These are phyloP conservation scores for Corythornis cristatus DNA, from an alignment of 2,113 vertebrate genomes.

Conservation along the genomic window DNA sequence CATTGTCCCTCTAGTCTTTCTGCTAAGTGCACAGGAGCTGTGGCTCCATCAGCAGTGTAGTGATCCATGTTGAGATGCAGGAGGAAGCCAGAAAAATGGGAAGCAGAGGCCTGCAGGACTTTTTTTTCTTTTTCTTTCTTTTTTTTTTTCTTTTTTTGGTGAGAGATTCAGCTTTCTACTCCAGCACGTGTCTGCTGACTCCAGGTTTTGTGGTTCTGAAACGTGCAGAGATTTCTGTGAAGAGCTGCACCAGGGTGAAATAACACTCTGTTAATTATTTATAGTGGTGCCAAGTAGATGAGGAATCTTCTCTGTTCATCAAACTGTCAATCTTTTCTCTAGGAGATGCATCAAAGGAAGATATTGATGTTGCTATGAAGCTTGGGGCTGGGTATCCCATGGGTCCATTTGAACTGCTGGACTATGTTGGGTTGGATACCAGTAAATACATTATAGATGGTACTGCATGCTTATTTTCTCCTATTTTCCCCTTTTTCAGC, in stretches of 20 bases:
- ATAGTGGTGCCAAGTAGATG: constrained; percentile 18
- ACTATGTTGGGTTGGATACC: constrained; percentile 96
- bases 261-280: constrained; percentile 59
- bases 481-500: neutral
- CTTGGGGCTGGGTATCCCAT: constrained; percentile 94
- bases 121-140: neutral
- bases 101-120: neutral
- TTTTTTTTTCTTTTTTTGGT: neutral
- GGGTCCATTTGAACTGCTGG: constrained; percentile 95
- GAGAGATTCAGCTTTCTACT: neutral
- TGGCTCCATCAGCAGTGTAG: neutral
- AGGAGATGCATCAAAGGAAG: constrained; percentile 97
- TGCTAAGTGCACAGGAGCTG: neutral
- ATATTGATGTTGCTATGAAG: constrained; percentile 96
- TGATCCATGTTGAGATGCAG: neutral
- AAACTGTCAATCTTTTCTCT: constrained; percentile 59
- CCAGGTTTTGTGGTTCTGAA: constrained; percentile 12
- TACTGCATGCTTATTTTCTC: constrained; percentile 63
- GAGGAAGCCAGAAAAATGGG: neutral
- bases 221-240: constrained; percentile 37
- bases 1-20: neutral
- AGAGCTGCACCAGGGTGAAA: constrained; percentile 26
- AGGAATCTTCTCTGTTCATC: constrained; percentile 33
- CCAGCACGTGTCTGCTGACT: constrained; percentile 4
- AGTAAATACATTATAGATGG: constrained; percentile 93